Evolutionary conservation across 1,140 invertebrate species (phyloP).

Genomic region (Carposina sasakii): DNA sequence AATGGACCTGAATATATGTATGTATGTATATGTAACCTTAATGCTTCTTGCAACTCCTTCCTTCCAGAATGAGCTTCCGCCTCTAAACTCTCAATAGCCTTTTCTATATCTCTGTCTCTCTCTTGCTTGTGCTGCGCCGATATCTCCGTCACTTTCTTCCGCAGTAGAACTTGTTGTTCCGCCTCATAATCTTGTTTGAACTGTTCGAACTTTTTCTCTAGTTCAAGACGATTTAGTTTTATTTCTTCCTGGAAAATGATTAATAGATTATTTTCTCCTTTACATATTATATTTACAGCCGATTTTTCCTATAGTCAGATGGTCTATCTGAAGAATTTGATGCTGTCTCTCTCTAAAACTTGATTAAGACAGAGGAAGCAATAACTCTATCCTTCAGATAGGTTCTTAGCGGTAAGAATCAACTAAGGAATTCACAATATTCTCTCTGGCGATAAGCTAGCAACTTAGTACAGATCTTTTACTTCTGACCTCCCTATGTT

Average conservation of each 20-base stretch:
- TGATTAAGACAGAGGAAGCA: too few species aligned
- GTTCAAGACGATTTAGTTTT: constrained; percentile 42
- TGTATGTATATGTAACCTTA: too few species aligned
- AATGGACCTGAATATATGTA: too few species aligned
- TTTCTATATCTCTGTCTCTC: constrained; percentile 67
- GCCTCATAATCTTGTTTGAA: constrained; percentile 56
- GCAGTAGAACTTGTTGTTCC: constrained; percentile 51
- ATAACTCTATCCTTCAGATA: too few species aligned
- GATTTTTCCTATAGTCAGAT: background rate
- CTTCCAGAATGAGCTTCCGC: constrained; percentile 61
- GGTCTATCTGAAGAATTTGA: too few species aligned
- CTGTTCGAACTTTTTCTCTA: constrained; percentile 50
- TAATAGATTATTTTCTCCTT: too few species aligned
- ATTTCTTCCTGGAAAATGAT: constrained; percentile 50
- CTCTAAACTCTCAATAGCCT: constrained; percentile 68
- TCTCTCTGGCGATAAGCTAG: too few species aligned
- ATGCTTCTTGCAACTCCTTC: constrained; percentile 62
- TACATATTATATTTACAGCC: background rate
- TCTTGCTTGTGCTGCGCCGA: constrained; percentile 57
- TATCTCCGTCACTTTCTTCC: constrained; percentile 62
- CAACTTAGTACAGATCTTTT: too few species aligned
- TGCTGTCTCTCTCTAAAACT: too few species aligned
- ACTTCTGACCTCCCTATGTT: too few species aligned
- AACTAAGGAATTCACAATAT: too few species aligned
- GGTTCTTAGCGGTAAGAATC: too few species aligned